Base-by-base conservation (phyloP, 2,888 invertebrate genomes). In the Torymus auratus region DNA sequence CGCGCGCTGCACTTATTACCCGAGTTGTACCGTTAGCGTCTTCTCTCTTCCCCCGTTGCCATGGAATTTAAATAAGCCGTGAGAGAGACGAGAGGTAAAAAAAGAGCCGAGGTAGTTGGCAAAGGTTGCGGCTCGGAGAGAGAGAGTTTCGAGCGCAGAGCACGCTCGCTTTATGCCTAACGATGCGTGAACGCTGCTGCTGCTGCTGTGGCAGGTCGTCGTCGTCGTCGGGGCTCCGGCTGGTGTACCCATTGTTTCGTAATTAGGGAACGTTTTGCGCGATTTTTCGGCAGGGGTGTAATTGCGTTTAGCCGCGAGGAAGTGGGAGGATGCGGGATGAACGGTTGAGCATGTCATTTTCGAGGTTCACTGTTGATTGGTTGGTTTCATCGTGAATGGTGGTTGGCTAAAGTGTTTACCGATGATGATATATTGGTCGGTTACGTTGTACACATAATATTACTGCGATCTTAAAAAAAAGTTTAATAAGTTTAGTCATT, bases 111-210 rank as follows among this genome's bases (percentile, higher is more conserved):
- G 68, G 60, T 58, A 12, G 61, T 53, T 17, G 17, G 69, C 17
- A 69, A 23, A 61, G 58, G 61, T 5, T 20, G 53, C 12, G 20
- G 70, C 15, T 56, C 65, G 7, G 69, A 56, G 56, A 53, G 55
- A 58, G 74, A 53, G 55, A 58, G 74, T 14, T 17, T 60, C 60
- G 61, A n/a, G 64, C 4, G 41, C n/a, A 20, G 15, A 53, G 4
- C 14, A 71, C 69, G 64, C 74, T 70, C 64, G 67, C 72, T 72
- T 80, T 80, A 62, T 58, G 62, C 71, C 76, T 76, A 72, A 72
- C 80, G 80, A 76, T 55, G 75, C 80, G 65, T 65, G 64, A 69
- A 80, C 23, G 58, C 17, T 14, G 10, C 14, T n/a, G 61, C 56
- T 3, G 10, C 11, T n/a, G 7, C 41, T 41, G 7, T 7, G 28